Evolutionary conservation across 1,140 invertebrate genomes (phyloP), one percentile per base, ranked within the genome.

Genomic region (Eufriesea mexicana): DNA sequence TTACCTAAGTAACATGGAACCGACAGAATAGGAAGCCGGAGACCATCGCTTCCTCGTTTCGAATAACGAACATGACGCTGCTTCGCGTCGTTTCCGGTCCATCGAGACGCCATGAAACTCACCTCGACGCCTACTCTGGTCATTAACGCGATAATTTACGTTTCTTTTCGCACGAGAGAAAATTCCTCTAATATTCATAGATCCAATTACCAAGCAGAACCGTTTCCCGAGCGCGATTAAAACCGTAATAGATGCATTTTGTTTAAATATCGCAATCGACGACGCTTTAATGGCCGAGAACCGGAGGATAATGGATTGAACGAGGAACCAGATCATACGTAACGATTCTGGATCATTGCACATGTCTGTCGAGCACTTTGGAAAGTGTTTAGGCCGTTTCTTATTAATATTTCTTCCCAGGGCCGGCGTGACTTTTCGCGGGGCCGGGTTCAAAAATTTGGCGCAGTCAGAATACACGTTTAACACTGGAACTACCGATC

Each of bases 251-350:
- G 78, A 7, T 61, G 28, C 77, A 62, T 62, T 79, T 51, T 20
- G 57, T 23, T 71, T 35, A 35, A 61, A 79, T 42, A 62, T 62
- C 47, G 68, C 68, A 14, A 79, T 73, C 49, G 28, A 18, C 28
- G 20, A 42, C 70, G 78, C 47, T 79, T 73, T 73, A 42, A 73
- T n/a, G 28, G 20, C 23, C 55, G 20, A 61, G 55, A 62, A 61
- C 55, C 25, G 25, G 2, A 14, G 45, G 14, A 20, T 61, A 61
- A 78, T 57, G 78, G 70, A 80, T 80, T 64, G 47, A 73, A 57
- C 59, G 59, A 64, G n/a, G 47, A 23, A 64, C 61, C 47, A 8
- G 35, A 80, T 55, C 68, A 42, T 28, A 45, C 49, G 47, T 74
- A 80, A 74, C 35, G 12, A 54, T 74, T 59, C 23, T 25, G 28